Evolutionary conservation across 2,113 vertebrate species (phyloP).

Genomic region (Thamnaconus septentrionalis): DNA sequence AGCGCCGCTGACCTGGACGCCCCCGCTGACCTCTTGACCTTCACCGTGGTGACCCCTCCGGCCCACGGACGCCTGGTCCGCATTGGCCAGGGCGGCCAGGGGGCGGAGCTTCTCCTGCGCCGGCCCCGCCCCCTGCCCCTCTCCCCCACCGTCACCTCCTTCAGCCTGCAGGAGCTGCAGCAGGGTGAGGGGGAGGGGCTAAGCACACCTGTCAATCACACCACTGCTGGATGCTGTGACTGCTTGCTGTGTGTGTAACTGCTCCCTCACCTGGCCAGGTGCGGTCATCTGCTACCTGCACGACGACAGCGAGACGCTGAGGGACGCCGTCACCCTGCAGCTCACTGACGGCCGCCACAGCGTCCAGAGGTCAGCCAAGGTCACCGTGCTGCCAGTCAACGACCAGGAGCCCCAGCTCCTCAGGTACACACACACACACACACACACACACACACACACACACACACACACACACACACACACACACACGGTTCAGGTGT

Average conservation of each 20-base stretch:
- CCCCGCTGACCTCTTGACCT: constrained; percentile 49
- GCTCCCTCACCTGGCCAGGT: constrained; percentile 64
- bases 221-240: no score
- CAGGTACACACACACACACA: constrained; percentile 59
- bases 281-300: constrained; percentile 84
- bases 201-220: neutral
- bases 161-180: constrained; percentile 67
- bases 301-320: constrained; percentile 86
- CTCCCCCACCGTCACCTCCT: constrained; percentile 43
- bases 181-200: constrained; percentile 44
- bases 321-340: constrained; percentile 80
- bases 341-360: constrained; percentile 89
- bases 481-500: neutral
- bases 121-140: no score
- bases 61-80: constrained; percentile 59
- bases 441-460: constrained; percentile 11
- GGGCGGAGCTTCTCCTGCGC: constrained; percentile 40
- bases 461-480: constrained; percentile 4
- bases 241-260: neutral
- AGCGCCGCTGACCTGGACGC: constrained; percentile 62
- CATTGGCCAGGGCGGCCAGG: constrained; percentile 53
- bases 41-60: constrained; percentile 55
- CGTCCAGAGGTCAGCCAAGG: constrained; percentile 80
- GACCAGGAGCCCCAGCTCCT: constrained; percentile 80
- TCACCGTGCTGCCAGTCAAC: constrained; percentile 86